phyloP scores from a whole-genome alignment of 2,113 vertebrate genomes.

The Coturnix japonica region DNA sequence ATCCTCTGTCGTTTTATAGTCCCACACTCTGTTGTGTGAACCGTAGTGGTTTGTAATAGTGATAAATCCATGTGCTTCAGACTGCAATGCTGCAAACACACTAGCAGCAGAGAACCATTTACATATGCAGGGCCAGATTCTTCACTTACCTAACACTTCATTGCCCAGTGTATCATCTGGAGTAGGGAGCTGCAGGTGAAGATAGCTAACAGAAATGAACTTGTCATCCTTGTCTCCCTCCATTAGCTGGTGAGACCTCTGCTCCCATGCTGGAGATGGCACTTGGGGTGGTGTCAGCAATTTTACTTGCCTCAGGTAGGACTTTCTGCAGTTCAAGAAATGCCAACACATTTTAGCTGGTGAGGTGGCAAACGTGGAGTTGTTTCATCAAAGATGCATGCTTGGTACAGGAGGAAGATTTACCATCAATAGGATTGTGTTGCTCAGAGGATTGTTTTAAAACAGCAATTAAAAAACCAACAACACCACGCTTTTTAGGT shows the following conservation, averaged over 20 bases:
- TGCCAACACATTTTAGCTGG: not conserved
- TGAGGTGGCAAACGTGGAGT: rapidly evolving
- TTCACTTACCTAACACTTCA: not conserved
- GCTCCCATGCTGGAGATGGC: rapidly evolving
- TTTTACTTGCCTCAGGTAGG: not conserved
- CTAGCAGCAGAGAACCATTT: not conserved
- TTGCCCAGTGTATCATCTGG: not conserved
- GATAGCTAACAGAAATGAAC: not conserved
- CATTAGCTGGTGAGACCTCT: not conserved
- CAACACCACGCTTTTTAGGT: rapidly evolving
- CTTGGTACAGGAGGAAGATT: not conserved
- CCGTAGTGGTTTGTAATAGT: not conserved
- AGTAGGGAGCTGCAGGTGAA: not conserved
- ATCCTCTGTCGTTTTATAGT: not conserved
- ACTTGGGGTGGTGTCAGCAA: rapidly evolving
- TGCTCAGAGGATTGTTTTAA: not conserved
- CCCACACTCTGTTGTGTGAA: not conserved
- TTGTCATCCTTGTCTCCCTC: not conserved
- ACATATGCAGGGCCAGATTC: not conserved
- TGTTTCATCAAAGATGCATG: rapidly evolving
- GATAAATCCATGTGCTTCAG: not conserved
- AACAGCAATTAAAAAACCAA: not conserved
- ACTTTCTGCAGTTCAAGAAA: not conserved
- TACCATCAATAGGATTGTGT: too few species aligned
- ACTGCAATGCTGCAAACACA: not conserved